These are phyloP conservation scores for Delichon dasypus DNA, from an alignment of 2,797 vertebrate genomes.

Conservation along the genomic window DNA sequence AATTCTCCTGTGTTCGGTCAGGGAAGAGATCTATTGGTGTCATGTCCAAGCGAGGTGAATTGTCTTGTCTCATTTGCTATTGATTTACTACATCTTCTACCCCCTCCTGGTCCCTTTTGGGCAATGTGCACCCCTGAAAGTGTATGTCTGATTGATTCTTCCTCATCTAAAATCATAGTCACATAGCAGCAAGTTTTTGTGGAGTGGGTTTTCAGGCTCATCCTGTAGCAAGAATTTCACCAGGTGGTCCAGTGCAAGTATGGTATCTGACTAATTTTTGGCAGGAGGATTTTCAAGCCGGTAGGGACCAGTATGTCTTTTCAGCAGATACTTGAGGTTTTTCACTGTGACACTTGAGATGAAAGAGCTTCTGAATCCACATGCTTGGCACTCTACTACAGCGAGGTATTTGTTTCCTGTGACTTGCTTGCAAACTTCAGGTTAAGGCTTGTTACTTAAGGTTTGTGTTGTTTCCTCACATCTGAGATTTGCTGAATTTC, in stretches of 20 bases:
- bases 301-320: neutral
- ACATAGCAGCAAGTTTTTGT: neutral
- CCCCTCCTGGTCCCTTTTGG: neutral
- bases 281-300: neutral
- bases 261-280: neutral
- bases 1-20: neutral
- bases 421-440: neutral
- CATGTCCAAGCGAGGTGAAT: neutral
- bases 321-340: neutral
- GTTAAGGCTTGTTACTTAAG: neutral
- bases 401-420: neutral
- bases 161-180: neutral
- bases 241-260: neutral
- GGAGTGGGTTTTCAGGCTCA: neutral
- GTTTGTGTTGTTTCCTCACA: neutral
- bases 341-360: neutral
- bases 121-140: neutral
- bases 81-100: neutral
- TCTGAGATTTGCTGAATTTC: neutral
- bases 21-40: neutral
- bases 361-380: neutral
- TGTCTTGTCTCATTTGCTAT: neutral
- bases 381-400: neutral
- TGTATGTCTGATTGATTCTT: neutral
- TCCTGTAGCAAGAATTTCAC: neutral